phyloP scores from a whole-genome alignment of 1,140 invertebrate species.

The Helicoverpa zea region DNA sequence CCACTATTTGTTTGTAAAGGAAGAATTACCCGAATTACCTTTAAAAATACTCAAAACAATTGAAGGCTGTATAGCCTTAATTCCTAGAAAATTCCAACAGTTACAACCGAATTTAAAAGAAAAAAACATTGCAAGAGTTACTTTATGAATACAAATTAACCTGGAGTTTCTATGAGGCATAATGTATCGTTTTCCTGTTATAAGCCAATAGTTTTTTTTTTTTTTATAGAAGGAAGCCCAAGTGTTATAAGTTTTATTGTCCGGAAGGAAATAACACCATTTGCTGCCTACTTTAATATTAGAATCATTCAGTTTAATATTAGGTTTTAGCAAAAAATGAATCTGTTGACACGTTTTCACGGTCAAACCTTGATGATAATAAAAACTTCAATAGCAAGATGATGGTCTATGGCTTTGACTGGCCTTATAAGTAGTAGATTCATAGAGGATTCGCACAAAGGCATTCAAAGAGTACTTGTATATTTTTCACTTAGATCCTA shows the following conservation, averaged over 20 bases:
- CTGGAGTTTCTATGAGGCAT: not conserved
- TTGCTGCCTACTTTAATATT: not conserved
- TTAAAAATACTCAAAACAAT: too few relatives aligned
- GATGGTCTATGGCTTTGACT: too few relatives aligned
- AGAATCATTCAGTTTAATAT: not conserved
- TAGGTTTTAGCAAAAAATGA: not conserved
- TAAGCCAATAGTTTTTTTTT: not conserved
- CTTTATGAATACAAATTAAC: not conserved
- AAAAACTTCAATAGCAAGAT: too few relatives aligned
- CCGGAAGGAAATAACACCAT: not conserved
- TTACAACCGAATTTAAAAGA: not conserved
- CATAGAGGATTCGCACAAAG: too few relatives aligned
- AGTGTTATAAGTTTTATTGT: not conserved
- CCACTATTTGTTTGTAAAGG: too few relatives aligned
- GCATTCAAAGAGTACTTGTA: too few relatives aligned
- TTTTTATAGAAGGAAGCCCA: not conserved
- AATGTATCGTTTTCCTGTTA: not conserved
- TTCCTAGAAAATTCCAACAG: not conserved
- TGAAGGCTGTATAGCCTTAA: too few relatives aligned
- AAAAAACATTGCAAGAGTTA: not conserved
- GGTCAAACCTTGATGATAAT: not conserved
- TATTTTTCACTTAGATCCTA: too few relatives aligned
- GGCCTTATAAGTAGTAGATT: too few relatives aligned
- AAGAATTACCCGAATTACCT: too few relatives aligned
- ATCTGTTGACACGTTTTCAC: not conserved